Percentiles rank a stretch among this genome's conserved stretches.
Conservation (phyloP, 92 coral and sea anemone genomes). For the Montipora capitata region DNA sequence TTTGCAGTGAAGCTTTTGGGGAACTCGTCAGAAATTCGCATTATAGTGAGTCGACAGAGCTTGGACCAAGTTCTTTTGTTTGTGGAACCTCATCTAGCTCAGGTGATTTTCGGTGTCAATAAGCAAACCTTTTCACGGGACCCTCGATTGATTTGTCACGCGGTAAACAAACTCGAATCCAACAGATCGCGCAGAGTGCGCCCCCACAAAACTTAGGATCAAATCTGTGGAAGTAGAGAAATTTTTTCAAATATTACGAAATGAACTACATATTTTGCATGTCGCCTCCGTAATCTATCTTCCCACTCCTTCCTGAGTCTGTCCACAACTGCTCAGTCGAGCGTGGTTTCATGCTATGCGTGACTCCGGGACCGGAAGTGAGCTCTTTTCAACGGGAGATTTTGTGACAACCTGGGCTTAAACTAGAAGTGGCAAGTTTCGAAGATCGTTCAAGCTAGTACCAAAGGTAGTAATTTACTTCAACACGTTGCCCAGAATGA, state of each 20-base stretch:
- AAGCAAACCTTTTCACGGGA: neutral
- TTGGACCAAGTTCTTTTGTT: neutral
- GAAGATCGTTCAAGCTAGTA: no score
- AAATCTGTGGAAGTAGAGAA: neutral
- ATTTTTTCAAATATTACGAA: neutral
- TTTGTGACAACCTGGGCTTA: neutral
- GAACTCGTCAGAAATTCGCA: neutral
- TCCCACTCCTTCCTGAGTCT: neutral
- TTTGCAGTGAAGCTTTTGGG: neutral
- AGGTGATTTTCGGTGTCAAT: neutral
- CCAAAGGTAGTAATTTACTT: no score
- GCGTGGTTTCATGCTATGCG: neutral
- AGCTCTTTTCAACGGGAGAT: neutral
- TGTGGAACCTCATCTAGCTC: neutral
- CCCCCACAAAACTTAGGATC: neutral
- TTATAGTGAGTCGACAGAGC: neutral
- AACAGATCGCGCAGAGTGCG: no score
- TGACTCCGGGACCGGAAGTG: slow-evolving; percentile 42
- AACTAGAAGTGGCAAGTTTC: neutral
- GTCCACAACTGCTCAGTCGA: neutral
- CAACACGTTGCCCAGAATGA: no score
- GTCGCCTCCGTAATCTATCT: neutral
- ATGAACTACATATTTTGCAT: neutral
- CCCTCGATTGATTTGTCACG: slow-evolving; percentile 6
- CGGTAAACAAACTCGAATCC: neutral